phyloP scores from a whole-genome alignment of 2,888 invertebrate genomes.

The Himalopsyche japonica region DNA sequence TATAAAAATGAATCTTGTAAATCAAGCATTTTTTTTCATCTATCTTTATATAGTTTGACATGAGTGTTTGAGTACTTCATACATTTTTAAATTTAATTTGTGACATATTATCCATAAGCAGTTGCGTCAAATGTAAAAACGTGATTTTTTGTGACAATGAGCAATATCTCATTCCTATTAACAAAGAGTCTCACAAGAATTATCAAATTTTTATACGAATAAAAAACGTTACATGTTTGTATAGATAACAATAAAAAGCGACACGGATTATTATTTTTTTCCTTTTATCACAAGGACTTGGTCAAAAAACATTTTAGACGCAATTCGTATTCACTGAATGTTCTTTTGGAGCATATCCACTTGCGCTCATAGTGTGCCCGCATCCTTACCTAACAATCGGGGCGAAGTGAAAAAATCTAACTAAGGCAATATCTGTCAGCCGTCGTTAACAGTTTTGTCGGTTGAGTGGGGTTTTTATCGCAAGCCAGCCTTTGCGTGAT shows the following conservation, averaged over 20 bases:
- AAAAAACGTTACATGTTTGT: not conserved
- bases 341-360: not conserved
- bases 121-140: no score
- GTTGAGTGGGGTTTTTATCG: not conserved
- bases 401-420: conserved; percentile 20
- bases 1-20: no score
- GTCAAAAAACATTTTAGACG: not conserved
- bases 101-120: no score
- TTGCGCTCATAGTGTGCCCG: not conserved
- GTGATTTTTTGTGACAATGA: no score
- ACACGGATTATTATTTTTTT: not conserved
- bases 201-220: not conserved
- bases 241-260: not conserved
- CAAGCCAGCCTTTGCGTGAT: not conserved
- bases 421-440: conserved; percentile 35
- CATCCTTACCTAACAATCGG: not conserved
- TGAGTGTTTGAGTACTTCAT: no score
- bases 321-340: not conserved
- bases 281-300: not conserved
- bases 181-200: not conserved
- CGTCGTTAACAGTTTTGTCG: conserved; percentile 18
- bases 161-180: not conserved
- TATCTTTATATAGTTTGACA: no score
- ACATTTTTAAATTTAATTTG: no score
- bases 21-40: no score